phyloP scores from a whole-genome alignment of 2,797 vertebrate species.

The Sebastes taczanowskii region DNA sequence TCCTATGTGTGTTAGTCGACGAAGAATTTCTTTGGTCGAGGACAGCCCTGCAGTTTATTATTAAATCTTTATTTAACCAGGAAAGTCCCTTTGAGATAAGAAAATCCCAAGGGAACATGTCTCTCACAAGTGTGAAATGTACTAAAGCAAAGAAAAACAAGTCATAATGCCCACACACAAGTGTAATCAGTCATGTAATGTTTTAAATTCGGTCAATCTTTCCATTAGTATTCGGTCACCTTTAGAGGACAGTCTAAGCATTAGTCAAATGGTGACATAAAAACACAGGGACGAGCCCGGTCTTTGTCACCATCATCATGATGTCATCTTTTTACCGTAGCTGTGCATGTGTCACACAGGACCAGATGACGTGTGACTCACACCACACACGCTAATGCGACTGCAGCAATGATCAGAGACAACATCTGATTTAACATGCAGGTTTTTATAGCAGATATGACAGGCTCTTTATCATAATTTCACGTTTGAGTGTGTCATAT shows the following conservation, averaged over 20 bases:
- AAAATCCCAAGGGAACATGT: neutral
- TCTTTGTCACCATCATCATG: conserved; percentile 6
- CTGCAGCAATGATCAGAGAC: conserved; percentile 8
- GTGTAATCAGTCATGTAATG: neutral
- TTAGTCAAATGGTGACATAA: neutral
- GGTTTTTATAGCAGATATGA: conserved; percentile 6
- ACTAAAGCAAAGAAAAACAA: neutral
- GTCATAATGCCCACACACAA: neutral
- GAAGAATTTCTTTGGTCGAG: neutral
- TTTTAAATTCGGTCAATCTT: neutral
- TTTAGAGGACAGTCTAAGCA: neutral
- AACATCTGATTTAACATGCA: neutral
- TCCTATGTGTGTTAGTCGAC: neutral
- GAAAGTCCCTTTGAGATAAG: neutral
- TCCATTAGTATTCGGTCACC: neutral
- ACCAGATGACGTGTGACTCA: conserved; percentile 16
- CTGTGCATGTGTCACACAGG: conserved; percentile 2
- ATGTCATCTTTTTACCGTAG: conserved; percentile 30
- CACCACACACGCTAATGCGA: conserved; percentile 8
- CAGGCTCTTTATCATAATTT: conserved; percentile 14
- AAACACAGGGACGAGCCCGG: conserved; percentile 14
- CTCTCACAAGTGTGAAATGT: neutral
- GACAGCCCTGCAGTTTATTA: neutral
- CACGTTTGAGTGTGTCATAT: neutral
- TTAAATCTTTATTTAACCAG: neutral